phyloP scores from a whole-genome alignment of 2,888 invertebrate species.

The Tetropium fuscum region DNA sequence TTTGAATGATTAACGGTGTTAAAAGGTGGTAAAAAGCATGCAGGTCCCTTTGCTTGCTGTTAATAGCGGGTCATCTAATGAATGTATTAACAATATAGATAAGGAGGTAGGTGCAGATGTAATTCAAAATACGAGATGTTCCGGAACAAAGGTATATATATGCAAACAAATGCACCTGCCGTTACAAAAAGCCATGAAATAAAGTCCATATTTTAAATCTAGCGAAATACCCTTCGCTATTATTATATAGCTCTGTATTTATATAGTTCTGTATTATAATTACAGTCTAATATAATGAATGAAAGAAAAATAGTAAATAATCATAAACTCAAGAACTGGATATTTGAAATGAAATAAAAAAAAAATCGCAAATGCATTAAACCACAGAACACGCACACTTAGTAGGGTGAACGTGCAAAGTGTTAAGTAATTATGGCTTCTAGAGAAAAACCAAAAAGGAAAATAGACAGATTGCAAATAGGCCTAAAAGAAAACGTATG shows the following conservation, averaged over 20 bases:
- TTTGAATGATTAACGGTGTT: background rate
- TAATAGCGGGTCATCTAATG: conserved; percentile 45
- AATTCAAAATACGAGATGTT: conserved; percentile 21
- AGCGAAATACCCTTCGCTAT: conserved; percentile 36
- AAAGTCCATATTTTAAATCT: conserved; percentile 43
- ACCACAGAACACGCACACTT: conserved; percentile 29
- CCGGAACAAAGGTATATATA: conserved; percentile 3
- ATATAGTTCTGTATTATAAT: conserved; percentile 46
- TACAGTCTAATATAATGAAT: conserved; percentile 28
- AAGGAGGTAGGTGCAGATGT: conserved; percentile 49
- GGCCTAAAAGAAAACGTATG: conserved; percentile 40
- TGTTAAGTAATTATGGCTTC: conserved; percentile 11
- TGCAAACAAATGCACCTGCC: conserved; percentile 51
- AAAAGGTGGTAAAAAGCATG: conserved; percentile 8
- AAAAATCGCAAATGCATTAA: conserved; percentile 25
- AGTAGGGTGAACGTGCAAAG: conserved; percentile 29
- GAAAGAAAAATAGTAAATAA: conserved; percentile 41
- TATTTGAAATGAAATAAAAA: conserved; percentile 29
- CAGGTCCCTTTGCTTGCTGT: conserved; percentile 43
- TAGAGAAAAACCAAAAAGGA: conserved; percentile 18
- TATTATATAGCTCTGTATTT: conserved; percentile 44
- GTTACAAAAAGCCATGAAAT: conserved; percentile 52
- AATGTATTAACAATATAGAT: conserved; percentile 52
- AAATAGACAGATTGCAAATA: conserved; percentile 18
- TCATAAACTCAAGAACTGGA: conserved; percentile 29